A percentile compares a stretch with the other conserved stretches of the same genome.
Conservation (phyloP, 2,113 vertebrate genomes). For the rabbit (Oryctolagus cuniculus) region DNA sequence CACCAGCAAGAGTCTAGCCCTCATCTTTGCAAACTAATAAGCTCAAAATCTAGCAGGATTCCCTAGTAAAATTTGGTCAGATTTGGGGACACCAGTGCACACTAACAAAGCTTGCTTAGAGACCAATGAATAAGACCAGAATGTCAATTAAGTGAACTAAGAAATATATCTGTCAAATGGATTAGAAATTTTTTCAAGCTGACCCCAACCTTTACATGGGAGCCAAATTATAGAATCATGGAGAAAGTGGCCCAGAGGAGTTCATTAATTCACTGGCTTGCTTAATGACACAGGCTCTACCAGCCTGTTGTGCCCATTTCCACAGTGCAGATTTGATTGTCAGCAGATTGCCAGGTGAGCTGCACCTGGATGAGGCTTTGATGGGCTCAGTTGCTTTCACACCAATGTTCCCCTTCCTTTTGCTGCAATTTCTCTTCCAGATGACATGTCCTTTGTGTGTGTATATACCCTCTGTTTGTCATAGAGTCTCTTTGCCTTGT, state of each 20-base stretch:
- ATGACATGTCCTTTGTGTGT: neutral
- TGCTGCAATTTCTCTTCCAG: neutral
- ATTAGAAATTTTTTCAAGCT: neutral
- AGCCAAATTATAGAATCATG: slow-evolving; percentile 1
- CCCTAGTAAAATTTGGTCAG: neutral
- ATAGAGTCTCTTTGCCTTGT: neutral
- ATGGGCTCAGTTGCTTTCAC: neutral
- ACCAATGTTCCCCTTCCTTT: neutral
- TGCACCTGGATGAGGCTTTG: neutral
- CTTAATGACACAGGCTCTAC: neutral
- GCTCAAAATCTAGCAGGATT: neutral
- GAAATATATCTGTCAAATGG: slow-evolving; percentile 29
- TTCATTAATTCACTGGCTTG: slow-evolving; percentile 52
- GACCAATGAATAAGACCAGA: neutral
- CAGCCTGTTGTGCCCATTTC: neutral
- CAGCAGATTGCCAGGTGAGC: neutral
- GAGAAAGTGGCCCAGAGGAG: neutral
- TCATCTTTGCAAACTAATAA: neutral
- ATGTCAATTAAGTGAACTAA: slow-evolving; percentile 17
- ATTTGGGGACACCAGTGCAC: neutral
- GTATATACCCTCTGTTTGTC: neutral
- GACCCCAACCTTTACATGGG: neutral
- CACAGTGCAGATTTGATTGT: neutral
- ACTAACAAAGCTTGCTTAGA: neutral
- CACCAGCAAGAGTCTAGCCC: neutral